Evolutionary conservation across 2,888 invertebrate species (phyloP).

Genomic region (Anoplius nigerrimus): DNA sequence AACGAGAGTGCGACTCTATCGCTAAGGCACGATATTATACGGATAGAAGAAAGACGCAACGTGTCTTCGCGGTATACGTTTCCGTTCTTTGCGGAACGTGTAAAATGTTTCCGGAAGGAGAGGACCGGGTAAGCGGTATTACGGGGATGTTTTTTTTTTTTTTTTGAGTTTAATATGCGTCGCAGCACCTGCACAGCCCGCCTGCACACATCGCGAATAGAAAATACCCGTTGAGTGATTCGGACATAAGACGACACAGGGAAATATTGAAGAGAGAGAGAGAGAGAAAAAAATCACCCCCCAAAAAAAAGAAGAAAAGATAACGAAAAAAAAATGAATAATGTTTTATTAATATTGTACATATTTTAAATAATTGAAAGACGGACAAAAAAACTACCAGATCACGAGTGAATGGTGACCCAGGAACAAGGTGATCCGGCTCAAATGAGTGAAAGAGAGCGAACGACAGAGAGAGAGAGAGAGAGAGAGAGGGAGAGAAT

Average conservation of each 20-base stretch:
- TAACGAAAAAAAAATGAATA: slow-evolving; percentile 29
- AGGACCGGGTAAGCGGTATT: too few species aligned
- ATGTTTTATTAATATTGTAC: slow-evolving; percentile 71
- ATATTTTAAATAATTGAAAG: slow-evolving; percentile 74
- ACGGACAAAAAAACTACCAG: slow-evolving; percentile 62
- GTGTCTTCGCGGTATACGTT: not conserved
- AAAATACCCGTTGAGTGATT: slow-evolving; percentile 10
- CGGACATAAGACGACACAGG: too few species aligned
- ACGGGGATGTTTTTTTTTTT: too few species aligned
- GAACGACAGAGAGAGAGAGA: not conserved
- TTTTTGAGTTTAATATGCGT: too few species aligned
- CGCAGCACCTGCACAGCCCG: not conserved
- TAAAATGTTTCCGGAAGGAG: too few species aligned
- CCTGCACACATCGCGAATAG: slow-evolving; percentile 2
- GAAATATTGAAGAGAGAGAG: slow-evolving; percentile 14
- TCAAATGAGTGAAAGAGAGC: not conserved
- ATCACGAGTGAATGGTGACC: slow-evolving; percentile 66
- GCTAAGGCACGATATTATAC: too few species aligned
- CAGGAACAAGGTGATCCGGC: slow-evolving; percentile 48
- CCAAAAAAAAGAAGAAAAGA: slow-evolving; percentile 43
- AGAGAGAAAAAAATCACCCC: slow-evolving; percentile 18
- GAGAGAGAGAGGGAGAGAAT: not conserved
- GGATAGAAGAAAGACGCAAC: too few species aligned
- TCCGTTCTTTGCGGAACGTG: too few species aligned
- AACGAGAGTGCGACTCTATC: too few species aligned